Evolutionary conservation across 2,113 vertebrate species (phyloP).

Genomic region (Andinoacara biseriatus): DNA sequence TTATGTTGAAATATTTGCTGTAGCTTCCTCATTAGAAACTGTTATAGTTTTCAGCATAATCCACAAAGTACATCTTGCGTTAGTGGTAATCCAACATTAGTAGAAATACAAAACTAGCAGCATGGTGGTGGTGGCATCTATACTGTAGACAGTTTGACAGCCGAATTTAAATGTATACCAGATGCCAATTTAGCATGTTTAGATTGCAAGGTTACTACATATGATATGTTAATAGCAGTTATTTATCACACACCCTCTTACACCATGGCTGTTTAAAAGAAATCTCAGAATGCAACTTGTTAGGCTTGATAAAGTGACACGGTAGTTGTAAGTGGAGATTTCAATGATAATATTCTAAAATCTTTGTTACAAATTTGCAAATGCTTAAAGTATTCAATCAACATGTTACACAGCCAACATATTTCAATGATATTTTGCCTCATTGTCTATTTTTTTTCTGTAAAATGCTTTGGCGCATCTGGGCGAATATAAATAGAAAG

Average conservation of each 20-base stretch:
- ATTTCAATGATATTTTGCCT: too few relatives aligned
- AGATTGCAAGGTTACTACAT: neutral
- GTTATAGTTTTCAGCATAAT: neutral
- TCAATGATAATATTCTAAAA: neutral
- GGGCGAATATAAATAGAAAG: too few relatives aligned
- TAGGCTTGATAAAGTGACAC: neutral
- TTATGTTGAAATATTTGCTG: too few relatives aligned
- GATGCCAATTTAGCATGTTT: neutral
- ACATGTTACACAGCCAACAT: neutral
- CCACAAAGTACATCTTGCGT: neutral
- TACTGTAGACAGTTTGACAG: neutral
- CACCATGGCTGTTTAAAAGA: neutral
- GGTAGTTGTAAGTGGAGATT: neutral
- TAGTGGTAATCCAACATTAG: neutral
- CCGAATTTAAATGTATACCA: neutral
- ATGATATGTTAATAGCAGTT: neutral
- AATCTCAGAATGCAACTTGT: neutral
- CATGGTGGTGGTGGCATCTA: neutral
- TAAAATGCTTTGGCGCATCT: too few relatives aligned
- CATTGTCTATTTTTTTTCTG: too few relatives aligned
- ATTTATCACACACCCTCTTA: neutral
- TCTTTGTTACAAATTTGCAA: neutral
- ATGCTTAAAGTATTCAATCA: neutral
- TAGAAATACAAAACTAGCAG: neutral
- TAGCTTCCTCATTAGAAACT: too few relatives aligned